Evolutionary conservation across 2,113 vertebrate genomes (phyloP).

Genomic region (Hypocryptadius cinnamomeus): DNA sequence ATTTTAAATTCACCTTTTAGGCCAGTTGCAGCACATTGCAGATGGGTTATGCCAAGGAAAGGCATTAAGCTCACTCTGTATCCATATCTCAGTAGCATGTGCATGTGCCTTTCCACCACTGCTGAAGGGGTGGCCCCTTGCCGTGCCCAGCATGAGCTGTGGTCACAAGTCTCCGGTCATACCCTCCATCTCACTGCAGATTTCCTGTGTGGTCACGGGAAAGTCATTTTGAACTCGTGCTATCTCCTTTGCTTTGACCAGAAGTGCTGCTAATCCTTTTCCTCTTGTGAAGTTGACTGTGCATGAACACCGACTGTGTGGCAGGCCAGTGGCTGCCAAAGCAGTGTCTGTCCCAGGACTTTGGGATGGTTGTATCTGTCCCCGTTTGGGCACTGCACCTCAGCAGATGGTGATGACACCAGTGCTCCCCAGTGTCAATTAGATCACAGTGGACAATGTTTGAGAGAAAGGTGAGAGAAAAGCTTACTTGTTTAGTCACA

Average conservation of each 20-base stretch:
- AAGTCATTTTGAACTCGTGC: not conserved
- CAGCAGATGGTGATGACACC: not conserved
- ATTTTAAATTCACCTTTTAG: not conserved
- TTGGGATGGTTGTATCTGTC: not conserved
- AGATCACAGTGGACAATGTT: not conserved
- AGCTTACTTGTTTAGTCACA: not conserved
- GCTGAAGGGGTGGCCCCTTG: not conserved
- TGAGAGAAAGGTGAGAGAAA: not conserved
- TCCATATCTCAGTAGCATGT: not conserved
- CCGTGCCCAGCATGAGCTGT: not conserved
- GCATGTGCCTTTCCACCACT: not conserved
- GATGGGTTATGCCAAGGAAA: not conserved
- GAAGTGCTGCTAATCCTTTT: not conserved
- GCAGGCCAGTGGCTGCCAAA: accelerated
- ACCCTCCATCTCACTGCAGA: not conserved
- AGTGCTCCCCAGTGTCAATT: not conserved
- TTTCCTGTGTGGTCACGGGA: not conserved
- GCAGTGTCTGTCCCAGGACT: not conserved
- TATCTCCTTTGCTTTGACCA: not conserved
- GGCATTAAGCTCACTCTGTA: not conserved
- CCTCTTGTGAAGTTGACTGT: not conserved
- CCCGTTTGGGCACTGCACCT: not conserved
- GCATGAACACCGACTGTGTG: accelerated
- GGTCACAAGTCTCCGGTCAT: not conserved
- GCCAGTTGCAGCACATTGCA: not conserved